phyloP scores from a whole-genome alignment of 2,888 invertebrate genomes.

The Chironomus tentans region DNA sequence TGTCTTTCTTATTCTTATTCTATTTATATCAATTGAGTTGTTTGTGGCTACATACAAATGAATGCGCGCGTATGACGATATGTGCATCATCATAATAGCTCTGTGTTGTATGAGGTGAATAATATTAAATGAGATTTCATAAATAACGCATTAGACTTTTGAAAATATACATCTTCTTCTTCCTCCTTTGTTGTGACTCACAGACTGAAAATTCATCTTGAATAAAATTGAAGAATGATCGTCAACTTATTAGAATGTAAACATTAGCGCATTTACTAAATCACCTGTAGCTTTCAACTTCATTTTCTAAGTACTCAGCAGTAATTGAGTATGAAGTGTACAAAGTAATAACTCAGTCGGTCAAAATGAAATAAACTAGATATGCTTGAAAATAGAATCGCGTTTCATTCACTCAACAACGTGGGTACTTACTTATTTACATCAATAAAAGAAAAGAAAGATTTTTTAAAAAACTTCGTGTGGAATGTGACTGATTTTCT shows the following conservation, averaged over 20 bases:
- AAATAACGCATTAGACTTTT: background rate
- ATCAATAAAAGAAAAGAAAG: background rate
- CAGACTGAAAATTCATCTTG: too few species aligned
- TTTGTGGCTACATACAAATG: background rate
- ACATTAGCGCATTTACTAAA: too few species aligned
- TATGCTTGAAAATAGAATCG: background rate
- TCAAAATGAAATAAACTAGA: background rate
- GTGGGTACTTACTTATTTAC: too few species aligned
- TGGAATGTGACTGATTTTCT: slow-evolving; percentile 5
- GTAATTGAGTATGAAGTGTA: too few species aligned
- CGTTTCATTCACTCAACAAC: too few species aligned
- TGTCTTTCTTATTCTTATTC: background rate
- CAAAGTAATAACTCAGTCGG: background rate
- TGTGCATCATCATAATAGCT: background rate
- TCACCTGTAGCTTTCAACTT: too few species aligned
- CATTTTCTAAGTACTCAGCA: too few species aligned
- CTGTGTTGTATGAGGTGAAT: background rate
- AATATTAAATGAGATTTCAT: too few species aligned
- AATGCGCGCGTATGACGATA: background rate
- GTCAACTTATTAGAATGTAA: too few species aligned
- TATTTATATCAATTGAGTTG: slow-evolving; percentile 6
- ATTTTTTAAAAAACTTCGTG: background rate
- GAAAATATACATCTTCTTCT: background rate
- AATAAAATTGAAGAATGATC: too few species aligned
- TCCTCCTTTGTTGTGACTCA: background rate